These are phyloP conservation scores for Thryonomys swinderianus DNA, from an alignment of 2,113 vertebrate genomes.

Conservation along the genomic window DNA sequence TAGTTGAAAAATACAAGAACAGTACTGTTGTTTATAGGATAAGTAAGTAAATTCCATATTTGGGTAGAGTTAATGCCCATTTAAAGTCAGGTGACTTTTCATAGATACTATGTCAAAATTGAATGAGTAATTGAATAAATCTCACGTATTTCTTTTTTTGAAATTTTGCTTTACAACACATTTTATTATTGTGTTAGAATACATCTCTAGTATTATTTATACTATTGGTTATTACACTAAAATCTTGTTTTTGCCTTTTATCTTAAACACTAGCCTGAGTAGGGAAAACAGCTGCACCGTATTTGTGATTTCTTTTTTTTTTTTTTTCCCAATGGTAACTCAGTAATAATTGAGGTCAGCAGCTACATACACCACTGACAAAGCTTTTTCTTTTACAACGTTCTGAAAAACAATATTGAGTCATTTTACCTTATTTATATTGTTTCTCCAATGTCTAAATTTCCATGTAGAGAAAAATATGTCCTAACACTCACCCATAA, in stretches of 20 bases:
- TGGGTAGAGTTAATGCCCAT: neutral
- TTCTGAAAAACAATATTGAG: neutral
- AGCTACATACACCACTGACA: neutral
- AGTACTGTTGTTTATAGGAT: neutral
- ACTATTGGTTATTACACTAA: neutral
- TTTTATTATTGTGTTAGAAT: slow-evolving; percentile 22
- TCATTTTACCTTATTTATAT: neutral
- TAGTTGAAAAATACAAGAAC: neutral
- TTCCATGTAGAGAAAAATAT: neutral
- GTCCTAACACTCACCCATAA: neutral
- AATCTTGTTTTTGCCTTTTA: neutral
- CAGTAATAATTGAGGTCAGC: slow-evolving; percentile 19
- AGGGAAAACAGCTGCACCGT: neutral
- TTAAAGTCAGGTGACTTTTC: neutral
- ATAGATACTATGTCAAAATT: neutral
- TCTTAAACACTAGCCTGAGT: neutral
- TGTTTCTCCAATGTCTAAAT: neutral
- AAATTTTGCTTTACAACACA: neutral
- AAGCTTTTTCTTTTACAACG: neutral
- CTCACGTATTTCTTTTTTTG: neutral
- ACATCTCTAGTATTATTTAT: slow-evolving; percentile 15
- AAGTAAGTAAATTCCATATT: neutral
- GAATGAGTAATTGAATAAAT: neutral
- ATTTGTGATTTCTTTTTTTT: neutral
- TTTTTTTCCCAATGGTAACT: neutral